A percentile compares a stretch with the other conserved stretches of the same genome.
Conservation (phyloP, 2,797 vertebrate species). For the Lagorchestes hirsutus region DNA sequence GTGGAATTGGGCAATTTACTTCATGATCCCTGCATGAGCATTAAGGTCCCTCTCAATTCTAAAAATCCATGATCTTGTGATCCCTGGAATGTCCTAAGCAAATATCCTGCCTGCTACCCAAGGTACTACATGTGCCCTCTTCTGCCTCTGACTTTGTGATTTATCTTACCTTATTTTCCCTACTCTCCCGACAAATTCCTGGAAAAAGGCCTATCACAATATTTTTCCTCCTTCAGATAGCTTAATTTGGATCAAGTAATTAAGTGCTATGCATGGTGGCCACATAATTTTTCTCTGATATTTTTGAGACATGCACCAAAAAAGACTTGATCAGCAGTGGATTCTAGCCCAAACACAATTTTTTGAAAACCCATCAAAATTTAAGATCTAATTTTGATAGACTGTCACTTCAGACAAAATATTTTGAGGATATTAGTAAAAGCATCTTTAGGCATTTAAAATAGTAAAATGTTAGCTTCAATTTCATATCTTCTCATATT, state of each 20-base stretch:
- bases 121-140: neutral
- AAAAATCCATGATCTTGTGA: neutral
- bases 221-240: neutral
- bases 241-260: neutral
- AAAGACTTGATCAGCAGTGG: neutral
- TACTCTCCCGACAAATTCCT: neutral
- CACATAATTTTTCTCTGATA: neutral
- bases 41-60: neutral
- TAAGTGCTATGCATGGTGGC: neutral
- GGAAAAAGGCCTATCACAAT: constrained; percentile 1
- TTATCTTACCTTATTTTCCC: neutral
- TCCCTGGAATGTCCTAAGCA: neutral
- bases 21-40: neutral
- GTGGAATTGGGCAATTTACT: neutral
- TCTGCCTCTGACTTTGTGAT: neutral
- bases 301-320: neutral
- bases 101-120: neutral
- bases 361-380: neutral
- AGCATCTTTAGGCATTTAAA: neutral
- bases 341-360: neutral
- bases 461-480: neutral
- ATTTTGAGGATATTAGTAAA: constrained; percentile 3
- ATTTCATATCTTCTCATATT: neutral
- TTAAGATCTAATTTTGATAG: neutral
- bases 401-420: constrained; percentile 4